Conservation (phyloP, 2,113 vertebrate genomes). For the Calypte anna region DNA sequence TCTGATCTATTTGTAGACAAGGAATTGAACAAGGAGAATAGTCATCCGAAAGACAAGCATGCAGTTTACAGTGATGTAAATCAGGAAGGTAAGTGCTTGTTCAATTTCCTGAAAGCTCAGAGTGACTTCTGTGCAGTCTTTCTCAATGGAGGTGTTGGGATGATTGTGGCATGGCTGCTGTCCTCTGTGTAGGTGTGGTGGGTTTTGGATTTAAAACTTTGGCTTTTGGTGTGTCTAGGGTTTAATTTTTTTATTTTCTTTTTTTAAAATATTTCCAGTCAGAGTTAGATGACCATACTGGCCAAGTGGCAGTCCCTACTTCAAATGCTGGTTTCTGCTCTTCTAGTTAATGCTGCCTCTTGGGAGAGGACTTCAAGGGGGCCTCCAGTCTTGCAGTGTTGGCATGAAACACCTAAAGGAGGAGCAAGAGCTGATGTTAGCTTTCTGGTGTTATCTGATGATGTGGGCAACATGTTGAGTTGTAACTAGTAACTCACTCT, state of each 20-base stretch:
- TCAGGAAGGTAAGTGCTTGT: background rate
- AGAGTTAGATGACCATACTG: background rate
- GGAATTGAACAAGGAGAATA: background rate
- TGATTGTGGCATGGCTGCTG: background rate
- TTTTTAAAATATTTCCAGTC: no score
- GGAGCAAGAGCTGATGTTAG: background rate
- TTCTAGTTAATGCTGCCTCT: background rate
- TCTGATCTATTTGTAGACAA: slow-evolving; percentile 1
- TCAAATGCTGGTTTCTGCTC: background rate
- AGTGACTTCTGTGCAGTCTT: background rate
- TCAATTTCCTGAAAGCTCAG: background rate
- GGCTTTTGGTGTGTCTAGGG: no score
- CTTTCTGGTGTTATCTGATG: background rate
- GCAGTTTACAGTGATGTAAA: background rate
- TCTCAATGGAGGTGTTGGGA: background rate
- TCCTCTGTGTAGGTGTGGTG: background rate
- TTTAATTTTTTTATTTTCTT: no score
- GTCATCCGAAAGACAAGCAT: background rate
- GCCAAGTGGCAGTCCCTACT: background rate
- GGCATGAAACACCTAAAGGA: background rate
- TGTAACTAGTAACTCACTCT: background rate
- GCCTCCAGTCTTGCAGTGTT: background rate
- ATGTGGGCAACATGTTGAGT: background rate
- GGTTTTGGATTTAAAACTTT: no score
- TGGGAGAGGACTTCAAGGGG: background rate